Evolutionary conservation across 2,888 invertebrate species (phyloP).

Genomic region (Polydrusus tereticollis): DNA sequence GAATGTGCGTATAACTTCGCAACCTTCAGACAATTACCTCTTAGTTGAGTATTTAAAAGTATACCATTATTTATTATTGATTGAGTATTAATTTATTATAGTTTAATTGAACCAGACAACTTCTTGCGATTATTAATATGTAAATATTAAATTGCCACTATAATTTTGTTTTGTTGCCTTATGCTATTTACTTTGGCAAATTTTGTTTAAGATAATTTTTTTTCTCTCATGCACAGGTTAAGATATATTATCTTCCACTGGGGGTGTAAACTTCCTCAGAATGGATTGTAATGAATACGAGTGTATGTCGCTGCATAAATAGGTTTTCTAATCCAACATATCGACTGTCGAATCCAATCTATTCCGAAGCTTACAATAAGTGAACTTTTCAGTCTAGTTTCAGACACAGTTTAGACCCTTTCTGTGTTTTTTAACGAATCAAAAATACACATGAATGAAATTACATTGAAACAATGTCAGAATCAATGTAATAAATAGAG

Average conservation of each 20-base stretch:
- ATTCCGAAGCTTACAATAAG: background rate
- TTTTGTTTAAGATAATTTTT: too few species aligned
- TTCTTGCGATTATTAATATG: too few species aligned
- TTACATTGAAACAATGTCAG: background rate
- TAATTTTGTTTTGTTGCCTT: too few species aligned
- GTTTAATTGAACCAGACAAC: too few species aligned
- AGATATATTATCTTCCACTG: background rate
- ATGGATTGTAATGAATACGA: background rate
- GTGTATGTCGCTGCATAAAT: conserved; percentile 26
- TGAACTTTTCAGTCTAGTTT: background rate
- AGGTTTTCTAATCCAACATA: conserved; percentile 19
- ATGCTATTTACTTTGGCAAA: too few species aligned
- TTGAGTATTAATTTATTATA: too few species aligned
- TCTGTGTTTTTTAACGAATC: too few species aligned
- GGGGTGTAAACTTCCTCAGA: background rate
- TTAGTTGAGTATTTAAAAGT: background rate
- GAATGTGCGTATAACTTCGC: background rate
- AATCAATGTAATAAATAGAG: background rate
- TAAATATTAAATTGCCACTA: too few species aligned
- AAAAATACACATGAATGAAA: too few species aligned
- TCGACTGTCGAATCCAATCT: conserved; percentile 36
- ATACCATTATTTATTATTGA: too few species aligned
- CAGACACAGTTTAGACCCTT: background rate
- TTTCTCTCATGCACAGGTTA: too few species aligned
- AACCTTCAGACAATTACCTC: background rate